Conservation (phyloP, 2,797 vertebrate genomes). For the Emys orbicularis region DNA sequence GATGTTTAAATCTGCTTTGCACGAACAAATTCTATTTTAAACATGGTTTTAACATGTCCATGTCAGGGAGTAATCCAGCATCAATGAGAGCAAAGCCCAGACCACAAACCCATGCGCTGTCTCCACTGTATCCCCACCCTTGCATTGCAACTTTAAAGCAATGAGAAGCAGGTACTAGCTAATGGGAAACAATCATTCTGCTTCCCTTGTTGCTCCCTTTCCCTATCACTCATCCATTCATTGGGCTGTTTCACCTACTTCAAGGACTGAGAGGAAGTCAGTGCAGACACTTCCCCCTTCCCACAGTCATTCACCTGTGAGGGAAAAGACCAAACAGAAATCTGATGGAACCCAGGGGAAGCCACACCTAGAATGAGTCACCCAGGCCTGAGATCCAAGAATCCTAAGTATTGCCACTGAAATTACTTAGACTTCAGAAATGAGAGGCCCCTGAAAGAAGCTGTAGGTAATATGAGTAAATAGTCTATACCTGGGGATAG, state of each 20-base stretch:
- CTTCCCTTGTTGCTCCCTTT: neutral
- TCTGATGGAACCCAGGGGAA: neutral
- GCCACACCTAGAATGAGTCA: accelerated
- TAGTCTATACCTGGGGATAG: slow-evolving; percentile 34
- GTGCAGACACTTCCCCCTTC: accelerated
- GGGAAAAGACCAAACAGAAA: neutral
- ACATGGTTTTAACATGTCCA: accelerated
- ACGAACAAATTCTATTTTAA: neutral
- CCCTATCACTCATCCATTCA: neutral
- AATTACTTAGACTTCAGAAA: neutral
- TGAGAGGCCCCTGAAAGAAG: slow-evolving; percentile 11
- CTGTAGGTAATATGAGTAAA: slow-evolving; percentile 21
- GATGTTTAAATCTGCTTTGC: neutral
- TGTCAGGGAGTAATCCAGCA: neutral
- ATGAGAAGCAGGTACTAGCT: accelerated
- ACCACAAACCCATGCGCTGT: neutral
- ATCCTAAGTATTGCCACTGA: neutral
- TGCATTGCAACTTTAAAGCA: neutral
- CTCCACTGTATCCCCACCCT: neutral
- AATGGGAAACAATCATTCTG: neutral
- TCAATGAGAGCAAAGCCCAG: neutral
- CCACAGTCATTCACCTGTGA: accelerated
- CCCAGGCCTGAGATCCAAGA: accelerated
- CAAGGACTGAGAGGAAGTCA: neutral
- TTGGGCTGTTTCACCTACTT: neutral